Evolutionary conservation across 2,797 vertebrate species (phyloP).

Genomic region (Momotus momota): DNA sequence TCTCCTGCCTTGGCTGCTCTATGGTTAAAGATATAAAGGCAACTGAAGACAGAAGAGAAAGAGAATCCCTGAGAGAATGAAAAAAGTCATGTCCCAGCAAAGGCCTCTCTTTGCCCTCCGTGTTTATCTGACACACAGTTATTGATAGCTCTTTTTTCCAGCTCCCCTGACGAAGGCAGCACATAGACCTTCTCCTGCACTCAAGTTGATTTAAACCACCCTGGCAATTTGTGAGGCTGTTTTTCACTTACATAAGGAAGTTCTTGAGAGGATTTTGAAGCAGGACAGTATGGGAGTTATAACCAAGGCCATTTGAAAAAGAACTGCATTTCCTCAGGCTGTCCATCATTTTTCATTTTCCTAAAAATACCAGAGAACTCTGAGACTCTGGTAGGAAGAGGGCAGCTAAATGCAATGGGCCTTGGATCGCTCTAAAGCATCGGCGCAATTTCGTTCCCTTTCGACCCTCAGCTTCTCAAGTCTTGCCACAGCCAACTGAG

Average conservation of each 20-base stretch:
- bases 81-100: conserved; percentile 65
- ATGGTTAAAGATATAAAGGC: conserved; percentile 55
- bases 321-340: not conserved
- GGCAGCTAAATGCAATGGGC: not conserved
- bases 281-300: not conserved
- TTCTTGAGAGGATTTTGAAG: not conserved
- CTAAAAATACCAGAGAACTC: not conserved
- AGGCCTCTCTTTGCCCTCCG: conserved; percentile 52
- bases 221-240: not conserved
- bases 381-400: not conserved
- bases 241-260: not conserved
- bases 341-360: not conserved
- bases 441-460: not conserved
- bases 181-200: not conserved
- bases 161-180: conserved; percentile 38
- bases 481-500: not conserved
- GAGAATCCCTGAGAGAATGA: conserved; percentile 53
- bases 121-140: not conserved
- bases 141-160: conserved; percentile 45
- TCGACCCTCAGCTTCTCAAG: not conserved
- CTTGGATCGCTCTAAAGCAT: not conserved
- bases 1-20: conserved; percentile 66
- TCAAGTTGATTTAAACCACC: not conserved
- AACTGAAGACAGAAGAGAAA: conserved; percentile 66
- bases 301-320: not conserved